Evolutionary conservation across 2,888 invertebrate species (phyloP), one percentile per base, ranked within the genome.

Genomic region (Drosophila yooni): DNA sequence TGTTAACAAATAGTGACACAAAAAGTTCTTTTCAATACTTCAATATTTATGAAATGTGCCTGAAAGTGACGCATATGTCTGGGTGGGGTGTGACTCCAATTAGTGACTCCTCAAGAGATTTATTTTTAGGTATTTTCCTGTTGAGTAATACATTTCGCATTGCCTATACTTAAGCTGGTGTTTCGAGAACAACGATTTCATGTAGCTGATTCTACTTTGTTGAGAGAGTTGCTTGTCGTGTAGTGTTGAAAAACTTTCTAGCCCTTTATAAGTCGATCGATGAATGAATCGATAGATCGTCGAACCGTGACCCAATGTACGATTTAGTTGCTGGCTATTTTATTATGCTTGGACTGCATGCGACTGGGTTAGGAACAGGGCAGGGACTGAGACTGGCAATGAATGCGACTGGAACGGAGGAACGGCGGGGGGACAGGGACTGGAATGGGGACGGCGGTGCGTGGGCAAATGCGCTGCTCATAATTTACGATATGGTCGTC

Each of bases 291-390:
- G 83, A 86, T 88, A 83, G 89, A 79, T 84, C 65, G 81, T 74
- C 83, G 83, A 81, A 70, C 88, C 88, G 76, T 83, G 87, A 86
- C 84, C 79, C 83, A 84, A 88, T 83, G 76, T 81, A 83, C 88
- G 82, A 88, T 86, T 88, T 81, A 83, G 87, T 57, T 88, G 84
- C 73, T 88, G 70, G 81, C 36, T 76, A 50, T 85, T 77, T 83
- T 76, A 82, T 85, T 82, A 81, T 70, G 70, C 76, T 74, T 50
- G n/a, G 15, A 21, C 21, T 46, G 46, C 15, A 8, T 21, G 21
- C 7, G 46, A 7, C 21, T 46, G 46, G 15, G 51, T 25, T 38
- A 27, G 38, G 36, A 43, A 36, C 8, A 51, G 50, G n/a, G 27
- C 51, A 40, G 74, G 43, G 61, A 40, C 38, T 27, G 46, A 13